Base-by-base conservation (phyloP, 1,140 invertebrate genomes). In the Calosoma granatense region DNA sequence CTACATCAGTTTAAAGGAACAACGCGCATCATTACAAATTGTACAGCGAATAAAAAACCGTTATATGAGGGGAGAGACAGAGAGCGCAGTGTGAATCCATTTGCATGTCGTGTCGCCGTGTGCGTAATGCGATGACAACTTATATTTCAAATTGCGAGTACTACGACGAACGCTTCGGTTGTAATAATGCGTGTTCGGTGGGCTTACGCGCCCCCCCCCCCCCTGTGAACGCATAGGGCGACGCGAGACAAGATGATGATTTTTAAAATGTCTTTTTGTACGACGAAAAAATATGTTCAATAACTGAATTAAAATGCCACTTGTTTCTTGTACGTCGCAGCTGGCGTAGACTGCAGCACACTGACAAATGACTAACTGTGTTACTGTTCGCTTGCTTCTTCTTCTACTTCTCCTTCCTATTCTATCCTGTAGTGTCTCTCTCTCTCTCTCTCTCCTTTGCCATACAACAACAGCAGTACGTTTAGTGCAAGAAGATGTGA, bases 261-360 rank as follows among this genome's bases (percentile, higher is more conserved):
- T 53, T 53, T 53, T 53, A 53, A 53, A 53, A 53, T 53, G 51
- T 53, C 51, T 53, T 53, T 47, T 47, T 22, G 21, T 20, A 20
- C 51, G 51, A 6, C 20, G 20, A 53, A 53, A 53, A 53, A 53
- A 53, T 53, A 53, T 53, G 51, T 53, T 53, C 51, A 53, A 53
- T 53, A 53, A 53, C 51, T 53, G 51, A 53, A 53, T 53, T 53
- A 53, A 53, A 53, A 53, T 53, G 51, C 51, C 51, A 53, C 51
- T 53, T 22, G 51, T 20, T 53, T 12, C 9, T 47, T 53, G 51
- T 17, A 6, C 21, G 21, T 12, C 51, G 51, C 51, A 53, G 51
- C 51, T 53, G 51, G 19, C 20, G 51, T 22, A 4, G 41, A 20
- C 51, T 22, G n/a, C n/a, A n/a, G n/a, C n/a, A 4, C 9, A 20